Conservation (phyloP, 1,140 invertebrate genomes). For the Pseudomyrmex gracilis region DNA sequence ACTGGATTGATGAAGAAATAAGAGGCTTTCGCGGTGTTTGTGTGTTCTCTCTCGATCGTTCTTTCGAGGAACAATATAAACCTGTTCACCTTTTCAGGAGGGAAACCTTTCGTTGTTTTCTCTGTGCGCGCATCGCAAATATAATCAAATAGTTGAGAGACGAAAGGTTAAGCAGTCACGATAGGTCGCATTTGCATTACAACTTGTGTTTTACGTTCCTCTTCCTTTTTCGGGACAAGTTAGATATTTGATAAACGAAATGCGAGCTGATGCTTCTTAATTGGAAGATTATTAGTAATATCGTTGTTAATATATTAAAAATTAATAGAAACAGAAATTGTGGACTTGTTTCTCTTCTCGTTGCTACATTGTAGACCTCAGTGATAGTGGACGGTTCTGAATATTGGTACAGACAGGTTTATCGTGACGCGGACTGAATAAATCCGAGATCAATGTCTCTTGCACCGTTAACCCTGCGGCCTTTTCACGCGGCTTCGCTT, state of each 20-base stretch:
- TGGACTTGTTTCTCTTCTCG: background rate
- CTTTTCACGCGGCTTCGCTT: slow-evolving; percentile 3
- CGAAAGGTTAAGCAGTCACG: background rate
- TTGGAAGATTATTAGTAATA: no score
- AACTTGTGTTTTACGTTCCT: background rate
- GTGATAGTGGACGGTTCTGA: background rate
- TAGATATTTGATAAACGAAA: no score
- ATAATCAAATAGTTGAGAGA: slow-evolving; percentile 38
- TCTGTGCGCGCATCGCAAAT: background rate
- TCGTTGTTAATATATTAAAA: no score
- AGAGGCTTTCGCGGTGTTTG: background rate
- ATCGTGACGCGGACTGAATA: slow-evolving; percentile 33
- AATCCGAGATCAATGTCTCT: slow-evolving; percentile 36
- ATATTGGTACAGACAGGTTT: slow-evolving; percentile 3
- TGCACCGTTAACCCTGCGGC: slow-evolving; percentile 43
- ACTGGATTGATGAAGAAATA: slow-evolving; percentile 32
- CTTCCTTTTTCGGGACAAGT: background rate
- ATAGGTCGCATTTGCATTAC: slow-evolving; percentile 21
- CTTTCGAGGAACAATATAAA: slow-evolving; percentile 22
- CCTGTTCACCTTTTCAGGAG: slow-evolving; percentile 67
- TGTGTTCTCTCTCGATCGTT: slow-evolving; percentile 5
- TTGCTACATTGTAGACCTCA: background rate
- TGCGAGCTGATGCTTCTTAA: no score
- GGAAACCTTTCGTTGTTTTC: slow-evolving; percentile 58
- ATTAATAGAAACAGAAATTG: no score